A percentile compares a stretch with the other conserved stretches of the same genome.
Evolutionary conservation across 2,797 vertebrate genomes (phyloP).

Genomic region (Knipowitschia caucasica): DNA sequence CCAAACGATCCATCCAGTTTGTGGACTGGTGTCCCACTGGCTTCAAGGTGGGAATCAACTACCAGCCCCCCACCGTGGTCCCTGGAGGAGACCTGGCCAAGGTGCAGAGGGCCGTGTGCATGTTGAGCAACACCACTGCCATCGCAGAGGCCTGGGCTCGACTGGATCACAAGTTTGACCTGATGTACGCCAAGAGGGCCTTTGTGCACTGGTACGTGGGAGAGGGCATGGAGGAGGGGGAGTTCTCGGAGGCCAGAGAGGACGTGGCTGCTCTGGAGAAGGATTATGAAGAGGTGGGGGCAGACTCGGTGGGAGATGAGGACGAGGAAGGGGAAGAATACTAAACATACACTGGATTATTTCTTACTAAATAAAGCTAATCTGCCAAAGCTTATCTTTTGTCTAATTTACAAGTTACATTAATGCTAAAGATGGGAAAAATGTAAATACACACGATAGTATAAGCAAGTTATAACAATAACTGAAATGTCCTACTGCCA

Average conservation of each 20-base stretch:
- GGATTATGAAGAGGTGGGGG: conserved; percentile 67
- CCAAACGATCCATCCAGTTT: conserved; percentile 44
- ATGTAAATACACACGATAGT: conserved; percentile 10
- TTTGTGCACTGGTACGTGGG: conserved; percentile 63
- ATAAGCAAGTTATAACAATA: conserved; percentile 12
- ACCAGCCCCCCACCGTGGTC: conserved; percentile 58
- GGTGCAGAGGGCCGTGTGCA: conserved; percentile 72
- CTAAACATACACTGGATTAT: not conserved
- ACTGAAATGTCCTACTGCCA: too few relatives aligned
- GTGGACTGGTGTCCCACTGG: conserved; percentile 67
- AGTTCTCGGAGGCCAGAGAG: conserved; percentile 62
- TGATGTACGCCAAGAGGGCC: conserved; percentile 62
- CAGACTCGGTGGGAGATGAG: not conserved
- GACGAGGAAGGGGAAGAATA: not conserved
- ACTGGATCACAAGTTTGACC: conserved; percentile 65
- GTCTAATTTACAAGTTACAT: not conserved
- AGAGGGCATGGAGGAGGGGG: conserved; percentile 60
- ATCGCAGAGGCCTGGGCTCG: conserved; percentile 68
- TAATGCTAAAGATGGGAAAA: too few relatives aligned
- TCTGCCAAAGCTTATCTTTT: not conserved
- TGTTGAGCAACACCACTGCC: conserved; percentile 68
- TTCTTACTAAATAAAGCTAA: not conserved
- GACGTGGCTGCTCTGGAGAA: conserved; percentile 59
- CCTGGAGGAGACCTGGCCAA: conserved; percentile 77
- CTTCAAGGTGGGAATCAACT: conserved; percentile 67